Conservation (phyloP, 2,888 invertebrate genomes). For the Dichetophora obliterata region DNA sequence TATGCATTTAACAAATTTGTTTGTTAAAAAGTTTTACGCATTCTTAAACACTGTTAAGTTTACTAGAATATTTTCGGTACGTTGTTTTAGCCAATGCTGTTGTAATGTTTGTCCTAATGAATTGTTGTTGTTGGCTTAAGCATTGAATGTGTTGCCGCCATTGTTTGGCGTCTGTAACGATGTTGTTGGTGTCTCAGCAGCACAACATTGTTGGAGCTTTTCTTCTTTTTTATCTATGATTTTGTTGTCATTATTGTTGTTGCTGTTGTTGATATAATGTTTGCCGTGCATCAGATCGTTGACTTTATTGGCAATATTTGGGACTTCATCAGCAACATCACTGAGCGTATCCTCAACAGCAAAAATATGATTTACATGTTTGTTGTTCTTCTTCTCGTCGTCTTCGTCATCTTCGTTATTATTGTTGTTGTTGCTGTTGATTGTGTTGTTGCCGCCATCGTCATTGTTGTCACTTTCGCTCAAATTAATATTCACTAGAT, state of each 20-base stretch:
- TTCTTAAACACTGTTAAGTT: background rate
- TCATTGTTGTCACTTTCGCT: constrained; percentile 41
- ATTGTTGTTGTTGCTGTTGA: constrained; percentile 33
- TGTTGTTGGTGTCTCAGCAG: background rate
- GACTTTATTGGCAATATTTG: constrained; percentile 10
- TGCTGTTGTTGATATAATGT: constrained; percentile 26
- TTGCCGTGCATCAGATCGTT: constrained; percentile 13
- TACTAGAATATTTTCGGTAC: background rate
- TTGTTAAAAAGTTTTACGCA: too few species aligned
- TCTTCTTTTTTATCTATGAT: background rate
- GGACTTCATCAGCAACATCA: constrained; percentile 49
- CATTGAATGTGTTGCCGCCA: background rate
- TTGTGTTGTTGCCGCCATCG: constrained; percentile 2
- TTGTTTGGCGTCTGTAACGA: background rate
- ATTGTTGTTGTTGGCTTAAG: background rate
- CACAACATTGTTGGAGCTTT: background rate
- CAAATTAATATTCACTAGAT: constrained; percentile 32
- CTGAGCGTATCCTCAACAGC: constrained; percentile 47
- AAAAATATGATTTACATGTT: background rate
- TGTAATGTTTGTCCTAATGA: background rate
- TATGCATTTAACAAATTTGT: background rate
- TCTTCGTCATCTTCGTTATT: constrained; percentile 19
- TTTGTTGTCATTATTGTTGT: constrained; percentile 31
- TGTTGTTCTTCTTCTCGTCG: background rate
- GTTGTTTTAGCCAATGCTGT: background rate